Percentiles rank a stretch among this genome's conserved stretches.
phyloP scores from a whole-genome alignment of 2,888 invertebrate genomes.

The Synanthedon myopaeformis region DNA sequence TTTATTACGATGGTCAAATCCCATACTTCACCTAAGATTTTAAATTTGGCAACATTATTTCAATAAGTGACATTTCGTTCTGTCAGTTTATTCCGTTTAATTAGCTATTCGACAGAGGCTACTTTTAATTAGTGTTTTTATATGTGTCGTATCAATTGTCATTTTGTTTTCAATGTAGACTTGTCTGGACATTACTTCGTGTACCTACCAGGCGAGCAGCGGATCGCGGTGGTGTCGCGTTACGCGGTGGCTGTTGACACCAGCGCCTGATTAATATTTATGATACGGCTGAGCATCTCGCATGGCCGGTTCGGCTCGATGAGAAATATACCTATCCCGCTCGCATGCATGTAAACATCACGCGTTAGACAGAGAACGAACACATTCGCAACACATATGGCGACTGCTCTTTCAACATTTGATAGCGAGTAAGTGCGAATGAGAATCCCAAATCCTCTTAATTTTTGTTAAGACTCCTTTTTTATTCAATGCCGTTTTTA shows the following conservation, averaged over 20 bases:
- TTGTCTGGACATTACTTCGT: slow-evolving; percentile 35
- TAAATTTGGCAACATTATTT: too few species aligned
- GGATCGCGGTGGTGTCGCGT: slow-evolving; percentile 65
- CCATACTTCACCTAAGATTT: too few species aligned
- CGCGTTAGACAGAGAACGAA: slow-evolving; percentile 28
- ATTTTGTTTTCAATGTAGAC: neutral
- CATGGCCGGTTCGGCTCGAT: slow-evolving; percentile 62
- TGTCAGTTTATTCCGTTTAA: too few species aligned
- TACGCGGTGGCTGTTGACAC: slow-evolving; percentile 72
- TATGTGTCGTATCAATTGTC: neutral
- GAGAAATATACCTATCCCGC: slow-evolving; percentile 55
- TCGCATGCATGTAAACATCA: slow-evolving; percentile 29
- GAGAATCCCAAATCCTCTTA: slow-evolving; percentile 61
- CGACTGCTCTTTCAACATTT: slow-evolving; percentile 50
- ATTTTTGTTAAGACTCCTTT: slow-evolving; percentile 44
- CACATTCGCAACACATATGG: slow-evolving; percentile 36
- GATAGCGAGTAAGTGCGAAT: slow-evolving; percentile 62
- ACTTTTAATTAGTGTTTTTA: too few species aligned
- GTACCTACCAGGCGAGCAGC: slow-evolving; percentile 63
- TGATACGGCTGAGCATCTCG: slow-evolving; percentile 70
- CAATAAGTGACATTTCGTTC: too few species aligned
- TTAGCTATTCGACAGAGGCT: too few species aligned
- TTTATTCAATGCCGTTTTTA: slow-evolving; percentile 5
- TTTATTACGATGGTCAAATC: too few species aligned
- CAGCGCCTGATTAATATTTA: slow-evolving; percentile 71